These are phyloP conservation scores for Probosciger aterrimus DNA, from an alignment of 2,113 vertebrate species.

Conservation along the genomic window DNA sequence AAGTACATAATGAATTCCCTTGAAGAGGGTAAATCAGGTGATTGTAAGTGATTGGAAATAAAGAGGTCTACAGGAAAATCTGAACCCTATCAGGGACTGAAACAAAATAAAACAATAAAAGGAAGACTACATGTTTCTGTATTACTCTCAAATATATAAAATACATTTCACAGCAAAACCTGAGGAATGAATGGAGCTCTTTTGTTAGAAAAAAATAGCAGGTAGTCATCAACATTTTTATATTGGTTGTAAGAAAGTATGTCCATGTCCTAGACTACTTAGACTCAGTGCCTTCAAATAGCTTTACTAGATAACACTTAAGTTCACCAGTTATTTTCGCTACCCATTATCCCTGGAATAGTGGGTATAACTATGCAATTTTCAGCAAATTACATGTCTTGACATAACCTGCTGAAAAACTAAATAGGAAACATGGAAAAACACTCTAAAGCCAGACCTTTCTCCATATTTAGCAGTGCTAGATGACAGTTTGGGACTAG, in stretches of 20 bases:
- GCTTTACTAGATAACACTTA: not conserved
- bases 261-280: not conserved
- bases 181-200: not conserved
- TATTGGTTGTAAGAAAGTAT: not conserved
- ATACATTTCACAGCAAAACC: not conserved
- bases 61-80: not conserved
- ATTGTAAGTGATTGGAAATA: not conserved
- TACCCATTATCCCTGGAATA: not conserved
- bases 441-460: not conserved
- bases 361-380: not conserved
- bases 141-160: not conserved
- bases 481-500: not conserved
- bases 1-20: not conserved
- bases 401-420: constrained; percentile 3
- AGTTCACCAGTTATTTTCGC: not conserved
- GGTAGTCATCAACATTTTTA: not conserved
- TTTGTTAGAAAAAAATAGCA: not conserved
- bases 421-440: not conserved
- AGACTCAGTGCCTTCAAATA: not conserved
- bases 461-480: not conserved
- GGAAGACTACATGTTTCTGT: not conserved
- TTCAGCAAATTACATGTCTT: constrained; percentile 30
- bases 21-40: not conserved
- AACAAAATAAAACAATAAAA: not conserved
- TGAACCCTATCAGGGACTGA: not conserved